Evolutionary conservation across 2,113 vertebrate species (phyloP), one percentile per base, ranked within the genome.

Genomic region (Cairina moschata): DNA sequence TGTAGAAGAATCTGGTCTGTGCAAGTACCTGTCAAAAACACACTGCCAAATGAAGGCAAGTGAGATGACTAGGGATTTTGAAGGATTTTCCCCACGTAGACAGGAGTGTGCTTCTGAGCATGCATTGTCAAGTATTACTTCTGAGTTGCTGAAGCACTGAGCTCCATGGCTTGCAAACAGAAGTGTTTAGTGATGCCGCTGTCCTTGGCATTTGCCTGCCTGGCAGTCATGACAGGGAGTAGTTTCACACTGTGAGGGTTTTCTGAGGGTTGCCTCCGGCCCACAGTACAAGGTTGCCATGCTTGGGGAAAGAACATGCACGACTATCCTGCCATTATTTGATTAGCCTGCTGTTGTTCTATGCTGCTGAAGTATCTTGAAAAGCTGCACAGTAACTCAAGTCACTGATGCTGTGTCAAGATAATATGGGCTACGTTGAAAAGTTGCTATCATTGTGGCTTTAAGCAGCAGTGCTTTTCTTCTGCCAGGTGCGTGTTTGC

Each of bases 51-150:
- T 0, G 5, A 89, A 75, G 62, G 13, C 62, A 42, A 65, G 34
- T n/a, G 44, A 81, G 6, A 15, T 67, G 18, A 77, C 22, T 13
- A 59, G 21, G 50, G n/a, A 21, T 50, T 83, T 67, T 26, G 60
- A 83, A 17, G 17, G 29, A 18, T 38, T 84, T 88, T 38, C 10
- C 25, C 48, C 12, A 28, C 4, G 3, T 66, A 72, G 58, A 56
- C 11, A 26, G 23, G 32, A 74, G 21, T 17, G 22, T 28, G 28
- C 29, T 82, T 75, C 48, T 66, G 60, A 11, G 8, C 31, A 13
- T 0, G 1, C 0, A 0, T 12, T 52, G 58, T 38, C 21, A 58
- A 87, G 12, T 10, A 18, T 77, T 76, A 20, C 8, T 60, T 14
- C 32, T 76, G 52, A 10, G 9, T 2, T 68, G 34, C 4, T 32